Evolutionary conservation across 1,140 invertebrate species (phyloP), one percentile per base, ranked within the genome.

Genomic region (Himalopsyche phryganea): DNA sequence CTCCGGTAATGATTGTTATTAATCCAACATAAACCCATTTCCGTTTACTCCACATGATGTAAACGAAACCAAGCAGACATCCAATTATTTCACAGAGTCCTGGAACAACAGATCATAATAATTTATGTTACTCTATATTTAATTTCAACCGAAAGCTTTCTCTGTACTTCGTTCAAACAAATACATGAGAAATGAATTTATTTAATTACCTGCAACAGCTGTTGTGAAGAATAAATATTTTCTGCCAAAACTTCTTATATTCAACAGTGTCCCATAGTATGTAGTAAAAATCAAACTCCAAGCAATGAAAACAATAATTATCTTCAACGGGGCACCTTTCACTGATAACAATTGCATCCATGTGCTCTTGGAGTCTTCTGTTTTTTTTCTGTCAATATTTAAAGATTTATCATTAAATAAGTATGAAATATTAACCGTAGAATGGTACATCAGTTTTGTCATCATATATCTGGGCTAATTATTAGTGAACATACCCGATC

Each of bases 251-350:
- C 71, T 69, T 32, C 72, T 71, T 33, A 75, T 75, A 32, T 76
- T 76, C 2, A 76, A 61, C 40, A 76, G 60, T 58, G 73, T 72
- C 18, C 74, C 74, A 51, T 75, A 76, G 51, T 75, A 76, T 45
- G 71, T 67, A 3, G 73, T 70, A 15, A 73, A 73, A 44, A 74
- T 74, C 0, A 74, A 58, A 47, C 72, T 68, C 72, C 71, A 75
- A 17, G 68, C 62, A 17, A 72, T 52, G 44, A 71, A 66, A 0
- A 74, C 68, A 15, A 68, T 68, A 7, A 72, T 49, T 13, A 76
- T 66, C 41, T 69, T 71, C n/a, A 66, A 65, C 14, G 68, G 49
- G 0, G 70, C 71, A 6, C 66, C 65, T 7, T 70, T 46, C 4
- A 72, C 67, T 36, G 72, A 69, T 66, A 72, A 71, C 20, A 76